A percentile compares a stretch with the other conserved stretches of the same genome.
phyloP scores from a whole-genome alignment of 2,113 vertebrate species.

The Galemys pyrenaicus region DNA sequence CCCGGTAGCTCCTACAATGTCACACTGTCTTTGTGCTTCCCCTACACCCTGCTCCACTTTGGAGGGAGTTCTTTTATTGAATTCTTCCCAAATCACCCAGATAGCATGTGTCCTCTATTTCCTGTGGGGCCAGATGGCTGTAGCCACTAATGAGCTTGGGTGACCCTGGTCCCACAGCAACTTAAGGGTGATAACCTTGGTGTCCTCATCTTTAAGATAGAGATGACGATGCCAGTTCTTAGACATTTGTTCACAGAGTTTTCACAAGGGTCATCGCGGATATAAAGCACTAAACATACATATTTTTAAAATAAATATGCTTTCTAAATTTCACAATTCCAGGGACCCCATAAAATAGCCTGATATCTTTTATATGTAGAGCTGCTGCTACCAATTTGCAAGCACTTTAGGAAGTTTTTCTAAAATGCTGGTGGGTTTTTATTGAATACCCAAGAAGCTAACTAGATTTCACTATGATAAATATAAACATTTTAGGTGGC shows the following conservation, averaged over 20 bases:
- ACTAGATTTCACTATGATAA: background rate
- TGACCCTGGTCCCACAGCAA: background rate
- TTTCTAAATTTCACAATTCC: background rate
- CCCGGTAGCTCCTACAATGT: too few relatives aligned
- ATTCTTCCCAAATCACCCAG: background rate
- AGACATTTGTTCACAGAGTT: background rate
- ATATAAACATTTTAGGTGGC: background rate
- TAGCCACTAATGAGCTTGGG: too few relatives aligned
- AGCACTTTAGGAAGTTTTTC: background rate
- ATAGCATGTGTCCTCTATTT: background rate
- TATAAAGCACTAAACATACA: background rate
- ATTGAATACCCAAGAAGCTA: background rate
- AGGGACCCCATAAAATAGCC: constrained; percentile 10
- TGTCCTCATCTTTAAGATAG: background rate
- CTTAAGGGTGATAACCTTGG: background rate
- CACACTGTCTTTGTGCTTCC: background rate
- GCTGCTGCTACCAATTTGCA: background rate
- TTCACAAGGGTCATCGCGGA: background rate
- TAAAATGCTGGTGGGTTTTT: background rate
- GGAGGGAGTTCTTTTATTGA: background rate
- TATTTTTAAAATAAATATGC: background rate
- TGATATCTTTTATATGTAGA: background rate
- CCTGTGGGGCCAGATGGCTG: background rate
- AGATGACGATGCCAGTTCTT: background rate
- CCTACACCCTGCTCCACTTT: background rate